Base-by-base conservation (phyloP, 2,113 vertebrate genomes). In the Dicerorhinus sumatrensis region DNA sequence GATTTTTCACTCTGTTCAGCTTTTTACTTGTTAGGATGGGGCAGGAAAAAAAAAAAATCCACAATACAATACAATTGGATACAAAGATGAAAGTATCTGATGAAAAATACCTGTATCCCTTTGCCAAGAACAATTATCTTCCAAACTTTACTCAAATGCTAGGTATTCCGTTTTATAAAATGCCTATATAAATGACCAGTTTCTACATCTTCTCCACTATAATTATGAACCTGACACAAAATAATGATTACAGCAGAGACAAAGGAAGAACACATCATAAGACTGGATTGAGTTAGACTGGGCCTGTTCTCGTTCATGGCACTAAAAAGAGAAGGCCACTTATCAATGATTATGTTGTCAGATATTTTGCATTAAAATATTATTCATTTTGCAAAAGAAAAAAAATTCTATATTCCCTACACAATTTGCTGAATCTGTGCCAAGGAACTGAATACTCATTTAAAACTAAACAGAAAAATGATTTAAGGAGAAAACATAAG, bases 401-500 rank as follows among this genome's bases (percentile, higher is more conserved):
- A 60, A 79, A 20, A 0, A 33, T 20, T 92, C 0, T 0, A 1
- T 67, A 8, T 36, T 6, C 4, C 10, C 10, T 86, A 56, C 2
- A 65, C 3, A 72, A 85, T 65, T 93, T 79, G 3, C 33, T 60
- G 5, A 95, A 65, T 73, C 13, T n/a, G 14, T 75, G 1, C 33
- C 16, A 84, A 60, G 9, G 23, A 96, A 79, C 20, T 67, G 17
- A 72, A 48, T 72, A 89, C 5, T 67, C 21, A 72, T 36, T 93
- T 9, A 21, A 89, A 84, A 56, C 23, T 58, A 65, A 12, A 62
- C 6, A 77, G 16, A 62, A 94, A 96, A 84, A 58, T 72, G 31
- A 39, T 39, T 83, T 82, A 36, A 39, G 36, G 5, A 92, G 63
- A 90, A 91, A 90, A 46, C 80, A 14, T 88, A 76, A 84, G 54